Evolutionary conservation across 2,888 invertebrate genomes (phyloP).

Genomic region (Ophion ventricosus): DNA sequence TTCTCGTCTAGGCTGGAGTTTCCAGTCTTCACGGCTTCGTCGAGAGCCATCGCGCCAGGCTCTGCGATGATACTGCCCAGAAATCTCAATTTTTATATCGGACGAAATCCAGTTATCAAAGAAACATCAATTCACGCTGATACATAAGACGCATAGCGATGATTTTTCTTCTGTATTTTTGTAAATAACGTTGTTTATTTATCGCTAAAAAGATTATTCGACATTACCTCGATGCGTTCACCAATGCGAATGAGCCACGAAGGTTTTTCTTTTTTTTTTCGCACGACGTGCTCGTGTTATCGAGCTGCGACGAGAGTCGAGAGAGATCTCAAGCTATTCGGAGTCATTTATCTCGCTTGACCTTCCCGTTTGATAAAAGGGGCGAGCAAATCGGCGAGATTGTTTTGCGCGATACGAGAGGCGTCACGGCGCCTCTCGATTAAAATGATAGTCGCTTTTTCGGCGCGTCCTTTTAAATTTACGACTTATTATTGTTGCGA

Average conservation of each 20-base stretch:
- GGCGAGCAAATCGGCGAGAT: not conserved
- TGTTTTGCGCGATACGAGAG: not conserved
- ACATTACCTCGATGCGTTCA: not conserved
- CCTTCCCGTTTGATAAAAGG: constrained; percentile 28
- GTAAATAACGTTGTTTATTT: not conserved
- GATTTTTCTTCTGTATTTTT: not conserved
- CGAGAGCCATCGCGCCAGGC: constrained; percentile 57
- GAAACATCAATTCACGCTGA: not conserved
- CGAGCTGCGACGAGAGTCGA: not conserved
- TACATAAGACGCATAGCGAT: not conserved
- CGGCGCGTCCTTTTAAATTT: not conserved
- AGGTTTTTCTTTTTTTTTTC: not conserved
- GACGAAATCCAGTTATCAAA: not conserved
- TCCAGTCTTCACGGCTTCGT: constrained; percentile 82
- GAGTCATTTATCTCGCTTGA: constrained; percentile 39
- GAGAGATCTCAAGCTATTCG: not conserved
- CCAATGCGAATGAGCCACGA: too few relatives aligned
- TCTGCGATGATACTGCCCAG: constrained; percentile 6
- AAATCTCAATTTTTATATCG: not conserved
- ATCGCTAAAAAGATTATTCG: not conserved
- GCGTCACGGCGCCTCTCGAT: not conserved
- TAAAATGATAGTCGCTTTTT: not conserved
- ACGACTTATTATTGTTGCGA: constrained; percentile 6
- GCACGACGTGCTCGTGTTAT: constrained; percentile 7
- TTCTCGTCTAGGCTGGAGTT: constrained; percentile 86